Evolutionary conservation across 2,113 vertebrate species (phyloP), one percentile per base, ranked within the genome.

Genomic region (Xiphophorus hellerii): DNA sequence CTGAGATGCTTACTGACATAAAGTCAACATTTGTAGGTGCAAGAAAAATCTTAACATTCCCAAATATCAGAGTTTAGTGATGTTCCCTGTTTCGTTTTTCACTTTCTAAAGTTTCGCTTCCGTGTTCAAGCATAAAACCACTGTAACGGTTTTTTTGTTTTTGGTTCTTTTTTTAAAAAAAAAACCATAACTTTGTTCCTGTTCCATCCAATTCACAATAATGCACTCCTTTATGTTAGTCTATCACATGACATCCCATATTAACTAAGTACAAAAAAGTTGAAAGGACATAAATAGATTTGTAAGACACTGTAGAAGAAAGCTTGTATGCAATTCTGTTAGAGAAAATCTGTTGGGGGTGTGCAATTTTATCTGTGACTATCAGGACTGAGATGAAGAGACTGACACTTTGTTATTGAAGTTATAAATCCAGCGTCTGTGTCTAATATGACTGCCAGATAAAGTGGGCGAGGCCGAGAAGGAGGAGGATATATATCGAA

Each of bases 401-500:
- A 64, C 74, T 71, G 71, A 69, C 68, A 33, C 44, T 81, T 90
- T 89, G 63, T 90, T 85, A 90, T 90, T 85, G 91, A 82, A 9
- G 29, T 80, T 84, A 90, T 90, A 71, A 89, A 90, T 87, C 73
- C 80, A 78, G 68, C 77, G 63, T 83, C 84, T 83, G 77, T 84
- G 78, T 85, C 17, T 75, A 60, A 66, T 80, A 75, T 65, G 70
- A 81, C 74, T 29, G 33, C 20, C 7, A 71, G 67, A 78, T 31
- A 73, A 73, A 71, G 31, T 25, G 39, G 39, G 51, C 48, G 44
- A 75, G 44, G 66, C 74, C 62, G 54, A 61, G 51, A 58, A 65
- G 58, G 72, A 66, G 30, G 61, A 69, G 37, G 78, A 74, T 65
- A 62, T 71, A 65, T 74, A 82, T 30, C 5, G 63, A 83, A 81